Evolutionary conservation across 2,888 invertebrate genomes (phyloP).

Genomic region (Mesorhabditis sp.): DNA sequence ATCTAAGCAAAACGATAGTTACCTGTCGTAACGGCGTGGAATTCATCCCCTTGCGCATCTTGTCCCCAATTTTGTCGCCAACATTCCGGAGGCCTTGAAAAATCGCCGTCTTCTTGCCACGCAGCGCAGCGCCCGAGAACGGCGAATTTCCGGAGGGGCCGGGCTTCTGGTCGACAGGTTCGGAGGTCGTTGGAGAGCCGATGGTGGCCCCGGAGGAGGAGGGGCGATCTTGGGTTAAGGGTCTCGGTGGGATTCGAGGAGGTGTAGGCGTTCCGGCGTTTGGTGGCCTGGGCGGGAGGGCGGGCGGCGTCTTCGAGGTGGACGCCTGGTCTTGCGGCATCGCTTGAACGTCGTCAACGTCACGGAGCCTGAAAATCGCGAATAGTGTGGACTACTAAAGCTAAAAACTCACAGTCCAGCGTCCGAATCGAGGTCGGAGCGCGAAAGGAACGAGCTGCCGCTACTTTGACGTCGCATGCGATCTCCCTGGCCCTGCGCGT

Average conservation of each 20-base stretch:
- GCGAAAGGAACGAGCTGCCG: constrained; percentile 35
- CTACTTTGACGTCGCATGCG: constrained; percentile 27
- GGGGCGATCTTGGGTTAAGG: background rate
- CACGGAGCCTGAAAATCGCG: background rate
- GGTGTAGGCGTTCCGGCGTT: background rate
- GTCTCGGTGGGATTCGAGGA: background rate
- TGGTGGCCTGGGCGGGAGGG: background rate
- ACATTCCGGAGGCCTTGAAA: constrained; percentile 21
- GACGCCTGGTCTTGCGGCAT: background rate
- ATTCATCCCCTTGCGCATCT: constrained; percentile 12
- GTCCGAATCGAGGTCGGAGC: constrained; percentile 25
- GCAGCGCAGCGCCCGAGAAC: constrained; percentile 8
- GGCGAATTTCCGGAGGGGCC: background rate
- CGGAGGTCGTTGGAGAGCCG: background rate
- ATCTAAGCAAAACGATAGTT: background rate
- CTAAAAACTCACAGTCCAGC: constrained; percentile 10
- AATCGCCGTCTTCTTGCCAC: constrained; percentile 15
- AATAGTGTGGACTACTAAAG: background rate
- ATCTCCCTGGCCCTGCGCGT: constrained; percentile 1
- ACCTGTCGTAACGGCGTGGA: background rate
- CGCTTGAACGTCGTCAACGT: background rate
- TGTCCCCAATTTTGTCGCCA: constrained; percentile 21
- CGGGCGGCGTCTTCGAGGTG: constrained; percentile 6
- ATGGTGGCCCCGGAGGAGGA: background rate
- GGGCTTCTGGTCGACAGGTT: background rate